Base-by-base conservation (phyloP, 2,888 invertebrate genomes). In the Ernsta delagoae region DNA sequence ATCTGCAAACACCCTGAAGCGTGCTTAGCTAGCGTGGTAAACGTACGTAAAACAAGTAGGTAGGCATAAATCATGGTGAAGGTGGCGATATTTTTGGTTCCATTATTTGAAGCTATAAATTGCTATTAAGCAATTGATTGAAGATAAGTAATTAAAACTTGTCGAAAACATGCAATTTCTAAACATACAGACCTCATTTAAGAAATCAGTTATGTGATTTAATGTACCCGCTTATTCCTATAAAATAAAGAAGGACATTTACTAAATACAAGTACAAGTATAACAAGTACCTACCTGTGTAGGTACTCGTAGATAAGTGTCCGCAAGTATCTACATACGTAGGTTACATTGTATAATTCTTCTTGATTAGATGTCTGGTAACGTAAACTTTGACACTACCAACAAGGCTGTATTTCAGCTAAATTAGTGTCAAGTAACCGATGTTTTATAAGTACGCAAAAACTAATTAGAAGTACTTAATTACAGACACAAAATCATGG, bases 1-100 rank as follows among this genome's bases (percentile, higher is more conserved):
- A 82, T 83, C 81, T 75, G 77, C 62, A 67, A 59, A 60, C 81
- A 81, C 84, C 83, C 82, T 78, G 78, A 81, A 85, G 84, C 84
- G 77, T 80, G 81, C 79, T 79, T 82, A 80, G 80, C 83, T 77
- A 76, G 75, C 56, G 66, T 67, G 41, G 41, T 59, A 53, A 66
- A 48, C 48, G 6, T 12, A 48, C 60, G 31, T 7, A 66, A 24
- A 50, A 39, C 59, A 59, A 59, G 50, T 50, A 50, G 12, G 36
- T 34, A 39, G 24, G 24, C 24, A 24, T 24, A 24, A 24, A 24
- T 24, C 24, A 24, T 56, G 4, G 11, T 9, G 5, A 54, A 9
- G 24, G 53, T 54, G 31, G 4, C 53, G 9, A 54, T 54, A 8
- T 31, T 31, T 31, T 54, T 50, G 39, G 39, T 39, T 39, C 1